Conservation (phyloP, 2,797 vertebrate genomes). For the Tenualosa ilisha region DNA sequence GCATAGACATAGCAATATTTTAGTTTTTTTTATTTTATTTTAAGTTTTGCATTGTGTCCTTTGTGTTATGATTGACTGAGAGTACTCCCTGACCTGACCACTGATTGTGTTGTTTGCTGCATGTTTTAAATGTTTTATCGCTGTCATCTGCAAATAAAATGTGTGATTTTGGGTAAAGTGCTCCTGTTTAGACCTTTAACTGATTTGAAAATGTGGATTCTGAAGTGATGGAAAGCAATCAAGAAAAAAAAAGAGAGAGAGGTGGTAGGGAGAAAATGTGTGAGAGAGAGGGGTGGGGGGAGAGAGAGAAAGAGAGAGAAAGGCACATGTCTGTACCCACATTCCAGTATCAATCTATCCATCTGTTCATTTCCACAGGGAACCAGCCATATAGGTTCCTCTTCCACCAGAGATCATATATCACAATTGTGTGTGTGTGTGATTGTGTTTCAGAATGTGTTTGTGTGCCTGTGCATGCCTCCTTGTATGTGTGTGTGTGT, state of each 20-base stretch:
- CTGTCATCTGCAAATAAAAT: no score
- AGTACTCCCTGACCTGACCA: no score
- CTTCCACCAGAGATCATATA: constrained; percentile 40
- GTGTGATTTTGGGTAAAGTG: no score
- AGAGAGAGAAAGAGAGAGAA: constrained; percentile 23
- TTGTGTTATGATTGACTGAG: no score
- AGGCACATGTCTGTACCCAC: neutral
- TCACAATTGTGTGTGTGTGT: constrained; percentile 32
- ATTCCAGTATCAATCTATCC: constrained; percentile 45
- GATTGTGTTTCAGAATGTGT: neutral
- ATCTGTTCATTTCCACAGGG: constrained; percentile 39
- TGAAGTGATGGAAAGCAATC: no score
- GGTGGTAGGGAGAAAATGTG: neutral
- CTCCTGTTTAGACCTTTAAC: no score
- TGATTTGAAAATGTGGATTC: no score
- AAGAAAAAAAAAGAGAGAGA: neutral
- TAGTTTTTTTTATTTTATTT: no score
- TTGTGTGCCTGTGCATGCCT: neutral
- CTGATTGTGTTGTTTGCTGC: no score
- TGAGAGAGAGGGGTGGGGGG: neutral
- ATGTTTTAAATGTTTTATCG: no score
- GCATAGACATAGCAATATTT: no score
- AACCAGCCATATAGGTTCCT: constrained; percentile 30
- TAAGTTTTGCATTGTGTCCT: no score
- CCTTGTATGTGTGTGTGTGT: neutral